Base-by-base conservation (phyloP, 2,113 vertebrate species). In the Tringa solitaria region DNA sequence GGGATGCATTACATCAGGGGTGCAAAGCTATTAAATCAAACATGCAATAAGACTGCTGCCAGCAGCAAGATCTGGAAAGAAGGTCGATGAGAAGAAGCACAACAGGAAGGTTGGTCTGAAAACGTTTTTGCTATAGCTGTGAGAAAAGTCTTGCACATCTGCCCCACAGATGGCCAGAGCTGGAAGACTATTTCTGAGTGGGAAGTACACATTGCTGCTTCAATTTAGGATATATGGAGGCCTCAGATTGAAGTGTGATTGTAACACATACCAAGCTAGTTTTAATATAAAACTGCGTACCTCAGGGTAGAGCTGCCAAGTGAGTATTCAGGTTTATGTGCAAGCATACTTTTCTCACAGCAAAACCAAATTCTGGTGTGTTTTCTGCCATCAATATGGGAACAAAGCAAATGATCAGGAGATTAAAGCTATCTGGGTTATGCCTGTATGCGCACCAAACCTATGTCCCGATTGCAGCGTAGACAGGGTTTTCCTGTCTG, bases 11-110 rank as follows among this genome's bases (percentile, higher is more conserved):
- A 89, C 84, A 89, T n/a, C 21, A 43, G 39, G 56, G 50, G 77
- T 81, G 77, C 54, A 94, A 93, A 93, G 19, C 64, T 64, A 88
- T 87, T 91, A 92, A 94, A 87, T 35, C 46, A 92, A 95, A 81
- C 67, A 91, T 94, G 70, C 79, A 80, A 24, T 61, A 56, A 35
- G 74, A 94, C 72, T 65, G 69, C 92, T 93, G 73, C 76, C 80
- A 87, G 87, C 69, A 87, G 85, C 0, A 7, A 83, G 90, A 87
- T 86, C 88, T 94, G 67, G 84, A 82, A 94, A 84, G 11, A 39
- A 39, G 39, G 39, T 76, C 28, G 3, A 56, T 92, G 72, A 81
- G 89, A 95, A 92, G 81, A 43, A 96, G 89, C 45, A 60, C 59
- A 94, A 91, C 80, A 89, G 77, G 79, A 94, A 95, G 93, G 56